A percentile compares a stretch with the other conserved stretches of the same genome.
Evolutionary conservation across 2,797 vertebrate species (phyloP).

Genomic region (Hirundo rustica): DNA sequence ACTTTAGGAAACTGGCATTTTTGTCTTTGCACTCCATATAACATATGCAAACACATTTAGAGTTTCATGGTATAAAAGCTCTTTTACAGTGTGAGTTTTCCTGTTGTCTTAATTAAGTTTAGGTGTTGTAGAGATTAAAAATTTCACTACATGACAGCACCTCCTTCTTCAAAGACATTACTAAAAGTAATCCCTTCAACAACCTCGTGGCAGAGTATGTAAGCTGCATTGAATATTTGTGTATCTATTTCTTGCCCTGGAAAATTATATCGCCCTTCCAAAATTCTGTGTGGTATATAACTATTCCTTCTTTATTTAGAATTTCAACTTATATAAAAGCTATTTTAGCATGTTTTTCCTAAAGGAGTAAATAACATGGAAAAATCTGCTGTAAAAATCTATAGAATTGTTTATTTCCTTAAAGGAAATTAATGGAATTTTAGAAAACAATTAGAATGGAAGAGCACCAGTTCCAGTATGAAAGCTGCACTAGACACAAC

Average conservation of each 20-base stretch:
- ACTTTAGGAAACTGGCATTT: neutral
- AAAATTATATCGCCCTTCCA: neutral
- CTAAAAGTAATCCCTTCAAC: neutral
- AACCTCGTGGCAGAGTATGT: neutral
- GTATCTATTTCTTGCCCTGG: neutral
- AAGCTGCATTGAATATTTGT: neutral
- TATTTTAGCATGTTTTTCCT: neutral
- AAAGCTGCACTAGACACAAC: neutral
- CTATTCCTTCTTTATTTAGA: neutral
- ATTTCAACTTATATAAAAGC: neutral
- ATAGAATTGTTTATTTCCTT: neutral
- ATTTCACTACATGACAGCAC: neutral
- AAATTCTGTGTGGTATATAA: neutral
- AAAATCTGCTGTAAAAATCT: neutral
- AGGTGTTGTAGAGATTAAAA: neutral
- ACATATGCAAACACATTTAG: neutral
- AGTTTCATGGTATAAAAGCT: neutral
- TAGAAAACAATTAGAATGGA: neutral
- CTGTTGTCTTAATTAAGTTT: neutral
- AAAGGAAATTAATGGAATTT: neutral
- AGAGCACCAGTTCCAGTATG: neutral
- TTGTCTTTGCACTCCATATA: accelerated
- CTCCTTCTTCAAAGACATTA: neutral
- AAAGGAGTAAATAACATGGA: neutral
- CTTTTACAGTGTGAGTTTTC: neutral